Conservation (phyloP, 1,140 invertebrate genomes). For the Armadillidium nasatum region DNA sequence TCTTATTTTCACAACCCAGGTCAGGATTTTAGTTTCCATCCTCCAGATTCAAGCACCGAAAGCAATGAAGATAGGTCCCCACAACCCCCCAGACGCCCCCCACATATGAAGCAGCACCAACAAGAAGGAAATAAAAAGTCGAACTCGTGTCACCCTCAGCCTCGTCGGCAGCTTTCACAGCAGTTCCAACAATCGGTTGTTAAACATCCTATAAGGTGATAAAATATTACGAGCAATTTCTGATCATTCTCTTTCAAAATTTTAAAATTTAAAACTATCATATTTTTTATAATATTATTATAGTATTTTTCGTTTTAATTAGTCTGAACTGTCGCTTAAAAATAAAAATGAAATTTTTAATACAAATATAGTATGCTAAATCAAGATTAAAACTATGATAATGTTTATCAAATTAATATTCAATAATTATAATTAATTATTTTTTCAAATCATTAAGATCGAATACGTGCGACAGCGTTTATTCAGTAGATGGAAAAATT, state of each 20-base stretch:
- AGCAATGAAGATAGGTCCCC: slow-evolving; percentile 43
- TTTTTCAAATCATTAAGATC: slow-evolving; percentile 10
- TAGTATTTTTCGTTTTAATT: too few relatives aligned
- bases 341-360: too few relatives aligned
- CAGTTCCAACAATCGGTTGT: background rate
- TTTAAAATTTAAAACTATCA: too few relatives aligned
- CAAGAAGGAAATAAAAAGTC: background rate
- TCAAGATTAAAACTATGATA: too few relatives aligned
- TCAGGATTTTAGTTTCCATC: slow-evolving; percentile 12
- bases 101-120: slow-evolving; percentile 25
- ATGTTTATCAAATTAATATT: too few relatives aligned
- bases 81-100: slow-evolving; percentile 32
- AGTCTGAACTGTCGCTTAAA: too few relatives aligned
- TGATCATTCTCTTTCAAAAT: too few relatives aligned
- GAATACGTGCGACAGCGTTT: slow-evolving; percentile 24
- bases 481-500: slow-evolving; percentile 26
- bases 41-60: slow-evolving; percentile 43
- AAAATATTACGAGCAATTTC: too few relatives aligned
- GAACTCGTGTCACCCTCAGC: background rate
- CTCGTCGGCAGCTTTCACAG: background rate
- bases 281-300: too few relatives aligned
- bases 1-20: background rate
- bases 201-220: background rate
- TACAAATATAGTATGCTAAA: too few relatives aligned
- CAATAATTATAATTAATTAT: too few relatives aligned